Evolutionary conservation across 2,797 vertebrate species (phyloP), one percentile per base, ranked within the genome.

Genomic region (Falco rusticolus): DNA sequence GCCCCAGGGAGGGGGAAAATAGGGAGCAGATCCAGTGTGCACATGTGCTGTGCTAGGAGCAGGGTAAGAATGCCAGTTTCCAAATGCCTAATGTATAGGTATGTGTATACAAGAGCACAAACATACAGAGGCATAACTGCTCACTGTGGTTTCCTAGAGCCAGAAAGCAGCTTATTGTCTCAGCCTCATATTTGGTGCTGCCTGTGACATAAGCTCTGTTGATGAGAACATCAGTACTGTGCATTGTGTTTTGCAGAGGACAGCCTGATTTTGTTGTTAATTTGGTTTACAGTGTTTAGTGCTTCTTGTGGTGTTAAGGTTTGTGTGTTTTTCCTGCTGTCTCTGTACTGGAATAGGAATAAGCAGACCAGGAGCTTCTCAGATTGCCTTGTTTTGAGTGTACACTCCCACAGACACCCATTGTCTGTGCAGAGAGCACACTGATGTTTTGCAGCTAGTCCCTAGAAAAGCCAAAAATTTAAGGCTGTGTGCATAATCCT

Each of bases 1-100:
- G 21, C 21, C 56, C 47, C 53, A 65, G 34, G 57, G 51, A 91
- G 0, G 0, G 28, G 20, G 33, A 31, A 87, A 71, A 71, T 59
- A 69, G 96, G 96, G 84, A 92, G 21, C n/a, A 54, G 25, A 81
- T 76, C 65, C 94, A 93, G 59, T 1, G 0, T 13, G 76, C 0
- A 4, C 41, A 50, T 81, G 79, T 81, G 48, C 48, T 87, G 13
- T 57, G 33, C 37, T 78, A 51, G 22, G 14, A 86, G 39, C 12
- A 65, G 22, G 31, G 43, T 78, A 68, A 53, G 29, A 71, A 78
- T 71, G 69, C 4, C 14, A 19, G 39, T 93, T 88, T 88, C 47
- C 39, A 71, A 75, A 85, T 21, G 12, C 0, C 0, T 34, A 50
- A 26, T 0, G 0, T n/a, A 26, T 54, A 81, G 37, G 33, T 74